Conservation (phyloP, 2,888 invertebrate species). For the Ptychoptera albimana region DNA sequence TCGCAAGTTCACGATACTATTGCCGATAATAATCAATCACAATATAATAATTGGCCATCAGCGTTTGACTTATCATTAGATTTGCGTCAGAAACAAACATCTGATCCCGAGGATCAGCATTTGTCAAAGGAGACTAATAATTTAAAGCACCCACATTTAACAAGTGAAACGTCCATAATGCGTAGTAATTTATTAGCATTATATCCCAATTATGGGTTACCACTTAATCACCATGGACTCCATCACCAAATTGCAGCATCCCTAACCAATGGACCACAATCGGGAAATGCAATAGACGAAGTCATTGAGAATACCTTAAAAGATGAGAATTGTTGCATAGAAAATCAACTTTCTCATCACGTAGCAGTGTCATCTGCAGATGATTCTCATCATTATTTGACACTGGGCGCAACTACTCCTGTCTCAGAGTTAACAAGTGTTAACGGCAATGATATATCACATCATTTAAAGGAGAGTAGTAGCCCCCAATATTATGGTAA, state of each 20-base stretch:
- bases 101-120: slow-evolving; percentile 1
- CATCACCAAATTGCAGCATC: slow-evolving; percentile 1
- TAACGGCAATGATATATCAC: slow-evolving; percentile 16
- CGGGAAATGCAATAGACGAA: slow-evolving; percentile 21
- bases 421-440: too few relatives aligned
- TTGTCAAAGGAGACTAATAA: slow-evolving; percentile 2
- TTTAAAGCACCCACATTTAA: not conserved
- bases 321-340: slow-evolving; percentile 22
- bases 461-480: slow-evolving; percentile 22
- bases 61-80: slow-evolving; percentile 5
- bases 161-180: slow-evolving; percentile 5
- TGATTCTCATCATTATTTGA: slow-evolving; percentile 20
- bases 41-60: not conserved
- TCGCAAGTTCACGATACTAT: not conserved
- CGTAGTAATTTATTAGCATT: slow-evolving; percentile 4
- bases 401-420: slow-evolving; percentile 19
- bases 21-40: not conserved
- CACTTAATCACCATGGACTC: not conserved
- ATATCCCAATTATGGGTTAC: slow-evolving; percentile 4
- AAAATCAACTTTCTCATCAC: slow-evolving; percentile 21
- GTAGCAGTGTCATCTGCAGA: slow-evolving; percentile 9
- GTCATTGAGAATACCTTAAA: slow-evolving; percentile 30
- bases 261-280: not conserved
- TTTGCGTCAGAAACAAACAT: slow-evolving; percentile 3
- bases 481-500: slow-evolving; percentile 12